These are phyloP conservation scores for Tetragonula clypearis DNA, from an alignment of 1,140 invertebrate species.

Conservation along the genomic window DNA sequence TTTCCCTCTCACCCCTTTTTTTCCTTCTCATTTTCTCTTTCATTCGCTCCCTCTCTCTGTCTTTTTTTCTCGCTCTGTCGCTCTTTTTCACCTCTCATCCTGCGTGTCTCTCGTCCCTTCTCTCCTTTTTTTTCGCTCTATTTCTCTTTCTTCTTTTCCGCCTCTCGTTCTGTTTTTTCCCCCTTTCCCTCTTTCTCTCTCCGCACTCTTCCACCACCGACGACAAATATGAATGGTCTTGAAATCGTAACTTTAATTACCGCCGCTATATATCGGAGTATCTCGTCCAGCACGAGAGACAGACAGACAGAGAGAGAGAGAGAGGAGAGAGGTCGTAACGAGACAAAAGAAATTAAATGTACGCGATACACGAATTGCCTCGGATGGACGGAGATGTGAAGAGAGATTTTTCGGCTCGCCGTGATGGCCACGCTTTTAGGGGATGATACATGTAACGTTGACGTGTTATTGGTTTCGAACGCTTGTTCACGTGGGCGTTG, in stretches of 20 bases:
- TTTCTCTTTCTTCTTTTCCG: too few relatives aligned
- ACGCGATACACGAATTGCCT: slow-evolving; percentile 1
- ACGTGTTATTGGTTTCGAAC: slow-evolving; percentile 9
- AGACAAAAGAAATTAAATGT: slow-evolving; percentile 49
- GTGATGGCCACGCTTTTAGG: neutral
- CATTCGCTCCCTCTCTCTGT: neutral
- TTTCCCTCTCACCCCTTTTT: too few relatives aligned
- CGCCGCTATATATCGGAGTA: slow-evolving; percentile 51
- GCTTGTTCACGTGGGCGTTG: too few relatives aligned
- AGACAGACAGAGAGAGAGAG: too few relatives aligned
- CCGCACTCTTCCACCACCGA: slow-evolving; percentile 33
- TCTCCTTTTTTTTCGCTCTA: too few relatives aligned
- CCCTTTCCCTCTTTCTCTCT: neutral
- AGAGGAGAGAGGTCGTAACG: neutral
- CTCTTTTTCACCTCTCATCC: too few relatives aligned
- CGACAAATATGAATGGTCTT: slow-evolving; percentile 56
- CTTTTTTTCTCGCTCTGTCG: neutral
- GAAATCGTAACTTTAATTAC: slow-evolving; percentile 65
- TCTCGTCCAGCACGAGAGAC: neutral
- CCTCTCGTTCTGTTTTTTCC: too few relatives aligned
- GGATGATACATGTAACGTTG: neutral
- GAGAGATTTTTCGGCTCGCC: neutral
- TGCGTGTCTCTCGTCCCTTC: neutral
- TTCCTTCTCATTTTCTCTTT: neutral
- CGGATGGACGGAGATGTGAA: neutral